phyloP scores from a whole-genome alignment of 1,140 invertebrate genomes.

The Lysiphlebus fabarum region DNA sequence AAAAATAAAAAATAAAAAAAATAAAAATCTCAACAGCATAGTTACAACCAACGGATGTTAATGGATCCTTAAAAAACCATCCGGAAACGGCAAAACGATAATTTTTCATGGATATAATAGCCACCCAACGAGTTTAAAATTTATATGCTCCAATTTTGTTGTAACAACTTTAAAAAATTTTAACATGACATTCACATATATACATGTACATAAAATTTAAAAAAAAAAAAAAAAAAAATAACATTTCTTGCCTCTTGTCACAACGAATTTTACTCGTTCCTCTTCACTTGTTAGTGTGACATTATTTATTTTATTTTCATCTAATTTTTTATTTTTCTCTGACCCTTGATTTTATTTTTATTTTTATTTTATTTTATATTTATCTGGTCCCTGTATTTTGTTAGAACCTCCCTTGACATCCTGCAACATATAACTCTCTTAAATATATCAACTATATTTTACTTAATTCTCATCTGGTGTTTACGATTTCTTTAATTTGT shows the following conservation, averaged over 20 bases:
- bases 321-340: slow-evolving; percentile 8
- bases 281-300: slow-evolving; percentile 19
- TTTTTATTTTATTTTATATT: too few relatives aligned
- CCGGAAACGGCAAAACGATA: slow-evolving; percentile 33
- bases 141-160: slow-evolving; percentile 26
- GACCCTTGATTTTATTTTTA: not conserved
- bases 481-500: slow-evolving; percentile 17
- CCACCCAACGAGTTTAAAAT: slow-evolving; percentile 27
- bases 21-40: not conserved
- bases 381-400: not conserved
- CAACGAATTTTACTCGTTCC: slow-evolving; percentile 22
- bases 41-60: slow-evolving; percentile 15
- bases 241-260: slow-evolving; percentile 15
- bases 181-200: too few relatives aligned
- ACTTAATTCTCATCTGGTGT: not conserved
- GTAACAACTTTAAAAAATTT: too few relatives aligned
- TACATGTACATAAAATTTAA: too few relatives aligned
- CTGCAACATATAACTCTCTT: slow-evolving; percentile 24
- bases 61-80: slow-evolving; percentile 18
- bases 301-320: slow-evolving; percentile 11
- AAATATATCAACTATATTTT: not conserved
- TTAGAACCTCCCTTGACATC: slow-evolving; percentile 18
- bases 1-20: not conserved
- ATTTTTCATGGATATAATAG: slow-evolving; percentile 39
- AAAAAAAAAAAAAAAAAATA: too few relatives aligned